Base-by-base conservation (phyloP, 2,888 invertebrate species). In the Seira musarum region DNA sequence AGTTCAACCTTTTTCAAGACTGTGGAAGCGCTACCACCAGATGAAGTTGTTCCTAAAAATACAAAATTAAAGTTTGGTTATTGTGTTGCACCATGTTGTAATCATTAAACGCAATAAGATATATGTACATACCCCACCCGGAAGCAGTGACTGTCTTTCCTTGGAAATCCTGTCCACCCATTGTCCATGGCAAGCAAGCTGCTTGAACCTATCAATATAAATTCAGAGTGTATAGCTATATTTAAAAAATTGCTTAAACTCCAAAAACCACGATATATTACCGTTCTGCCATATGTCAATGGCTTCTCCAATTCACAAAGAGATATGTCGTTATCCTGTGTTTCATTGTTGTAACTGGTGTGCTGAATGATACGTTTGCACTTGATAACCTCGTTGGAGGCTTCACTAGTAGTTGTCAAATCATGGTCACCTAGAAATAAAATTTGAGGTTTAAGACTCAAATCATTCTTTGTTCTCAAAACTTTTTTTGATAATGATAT, bases 321-420 rank as follows among this genome's bases (percentile, higher is more conserved):
- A 21, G 83, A 66, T 0, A 85, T 72, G 68, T 86, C 86, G 64
- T 85, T 83, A 70, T 86, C 81, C 61, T 82, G 79, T 21, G 84
- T 84, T 60, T 67, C 24, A 6, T 53, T 67, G 49, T 86, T 82
- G 76, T 83, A 86, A 10, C 66, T 19, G 1, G 74, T 68, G 35
- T 86, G 82, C 65, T 84, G 82, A 24, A 80, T 65, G 35, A 79
- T 74, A 40, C 25, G 63, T 19, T 77, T 79, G 8, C 82, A 83
- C 64, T 81, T 49, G 21, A 81, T 76, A 0, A 76, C 19, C 53
- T 81, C 60, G 40, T 74, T 80, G 5, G 13, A 49, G 10, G 77
- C 22, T 19, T 83, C 83, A 0, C 35, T 49, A 2, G 63, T 74
- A 15, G 67, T 68, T 13, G 72, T 40, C 67, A 84, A 35, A 35